Conservation (phyloP, 1,140 invertebrate genomes). For the Drosophila ogumai region DNA sequence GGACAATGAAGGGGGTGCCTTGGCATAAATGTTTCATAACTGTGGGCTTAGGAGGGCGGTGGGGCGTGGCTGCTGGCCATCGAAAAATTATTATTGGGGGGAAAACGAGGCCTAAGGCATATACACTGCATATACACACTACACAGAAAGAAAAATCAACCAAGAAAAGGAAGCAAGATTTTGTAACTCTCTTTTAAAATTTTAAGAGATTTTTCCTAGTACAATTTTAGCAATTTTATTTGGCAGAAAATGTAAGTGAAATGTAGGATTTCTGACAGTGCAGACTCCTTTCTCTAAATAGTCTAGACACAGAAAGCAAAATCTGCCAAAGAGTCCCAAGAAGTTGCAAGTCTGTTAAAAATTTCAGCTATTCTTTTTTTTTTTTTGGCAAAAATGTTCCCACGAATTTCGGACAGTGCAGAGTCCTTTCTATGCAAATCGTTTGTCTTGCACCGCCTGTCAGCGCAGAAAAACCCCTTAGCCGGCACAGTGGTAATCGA, state of each 20-base stretch:
- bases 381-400: neutral
- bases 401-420: neutral
- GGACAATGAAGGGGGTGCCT: conserved; percentile 34
- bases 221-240: no score
- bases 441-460: conserved; percentile 49
- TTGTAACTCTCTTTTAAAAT: no score
- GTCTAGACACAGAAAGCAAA: neutral
- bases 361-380: no score
- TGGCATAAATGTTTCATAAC: conserved; percentile 80
- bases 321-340: neutral
- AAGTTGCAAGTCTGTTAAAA: neutral
- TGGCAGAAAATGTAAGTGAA: neutral
- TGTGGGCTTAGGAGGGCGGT: conserved; percentile 29
- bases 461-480: conserved; percentile 7
- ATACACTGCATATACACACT: no score
- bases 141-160: neutral
- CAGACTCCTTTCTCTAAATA: neutral
- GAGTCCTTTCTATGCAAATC: conserved; percentile 36
- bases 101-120: conserved; percentile 49
- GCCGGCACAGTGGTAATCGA: conserved; percentile 27
- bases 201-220: no score
- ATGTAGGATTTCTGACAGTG: conserved; percentile 8
- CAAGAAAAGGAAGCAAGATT: neutral
- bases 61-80: conserved; percentile 42
- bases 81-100: conserved; percentile 59